phyloP scores from a whole-genome alignment of 2,113 vertebrate genomes.

The Amphiprion ocellaris region DNA sequence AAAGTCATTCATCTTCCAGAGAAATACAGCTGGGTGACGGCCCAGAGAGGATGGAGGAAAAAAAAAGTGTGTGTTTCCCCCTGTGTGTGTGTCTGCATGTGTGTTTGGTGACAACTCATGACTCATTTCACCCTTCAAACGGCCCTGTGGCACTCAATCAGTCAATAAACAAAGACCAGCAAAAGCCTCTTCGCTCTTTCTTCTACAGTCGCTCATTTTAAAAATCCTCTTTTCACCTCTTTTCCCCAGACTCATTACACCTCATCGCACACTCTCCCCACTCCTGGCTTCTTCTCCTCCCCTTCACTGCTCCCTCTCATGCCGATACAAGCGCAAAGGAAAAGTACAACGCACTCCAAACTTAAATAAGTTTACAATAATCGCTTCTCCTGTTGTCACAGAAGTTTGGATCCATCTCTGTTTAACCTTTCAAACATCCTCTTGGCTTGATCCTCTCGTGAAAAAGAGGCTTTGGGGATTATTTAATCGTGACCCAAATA shows the following conservation, averaged over 20 bases:
- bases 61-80: slow-evolving; percentile 28
- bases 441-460: slow-evolving; percentile 63
- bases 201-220: slow-evolving; percentile 25
- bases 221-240: slow-evolving; percentile 54
- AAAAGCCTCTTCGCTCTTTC: slow-evolving; percentile 39
- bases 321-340: not conserved
- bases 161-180: slow-evolving; percentile 75
- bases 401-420: slow-evolving; percentile 64
- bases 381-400: slow-evolving; percentile 58
- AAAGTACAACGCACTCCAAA: slow-evolving; percentile 37
- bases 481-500: slow-evolving; percentile 79
- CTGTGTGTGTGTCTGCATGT: slow-evolving; percentile 25
- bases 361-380: slow-evolving; percentile 57
- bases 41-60: slow-evolving; percentile 8
- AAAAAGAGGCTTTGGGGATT: slow-evolving; percentile 78
- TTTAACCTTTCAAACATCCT: slow-evolving; percentile 72
- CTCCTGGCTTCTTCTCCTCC: not conserved
- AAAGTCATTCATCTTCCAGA: slow-evolving; percentile 67
- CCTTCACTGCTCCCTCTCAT: not conserved
- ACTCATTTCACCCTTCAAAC: slow-evolving; percentile 73
- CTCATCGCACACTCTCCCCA: not conserved
- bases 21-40: slow-evolving; percentile 67
- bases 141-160: slow-evolving; percentile 58
- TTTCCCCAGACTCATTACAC: slow-evolving; percentile 54
- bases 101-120: slow-evolving; percentile 67